Conservation (phyloP, 2,888 invertebrate species). For the Ptilodon capucinus region DNA sequence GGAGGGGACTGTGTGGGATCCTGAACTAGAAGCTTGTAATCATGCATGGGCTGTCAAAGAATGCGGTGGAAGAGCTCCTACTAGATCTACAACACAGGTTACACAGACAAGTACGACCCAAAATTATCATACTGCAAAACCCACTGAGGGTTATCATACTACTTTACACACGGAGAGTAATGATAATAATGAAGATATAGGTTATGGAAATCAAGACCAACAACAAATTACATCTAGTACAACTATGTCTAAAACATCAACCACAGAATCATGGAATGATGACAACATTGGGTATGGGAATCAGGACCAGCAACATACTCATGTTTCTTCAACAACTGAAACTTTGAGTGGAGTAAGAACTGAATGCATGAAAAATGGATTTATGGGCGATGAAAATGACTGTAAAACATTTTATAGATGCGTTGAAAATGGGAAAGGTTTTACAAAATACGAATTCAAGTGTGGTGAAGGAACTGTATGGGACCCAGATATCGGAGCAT, state of each 20-base stretch:
- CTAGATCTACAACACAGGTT: slow-evolving; percentile 18
- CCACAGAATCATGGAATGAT: slow-evolving; percentile 6
- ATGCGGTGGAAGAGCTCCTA: slow-evolving; percentile 37
- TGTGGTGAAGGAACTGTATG: slow-evolving; percentile 87
- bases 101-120: slow-evolving; percentile 23
- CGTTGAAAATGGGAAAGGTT: slow-evolving; percentile 83
- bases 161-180: slow-evolving; percentile 16
- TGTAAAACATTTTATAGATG: slow-evolving; percentile 87
- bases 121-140: slow-evolving; percentile 19
- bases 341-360: slow-evolving; percentile 6
- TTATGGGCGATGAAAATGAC: slow-evolving; percentile 80
- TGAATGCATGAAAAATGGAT: slow-evolving; percentile 76
- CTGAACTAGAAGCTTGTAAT: slow-evolving; percentile 80
- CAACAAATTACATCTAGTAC: slow-evolving; percentile 14
- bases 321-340: slow-evolving; percentile 5
- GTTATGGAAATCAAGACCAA: slow-evolving; percentile 36
- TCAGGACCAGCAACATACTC: slow-evolving; percentile 6
- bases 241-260: slow-evolving; percentile 21
- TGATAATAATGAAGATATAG: slow-evolving; percentile 31
- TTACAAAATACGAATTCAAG: slow-evolving; percentile 83
- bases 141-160: slow-evolving; percentile 24
- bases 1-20: slow-evolving; percentile 85
- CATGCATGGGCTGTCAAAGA: slow-evolving; percentile 74
- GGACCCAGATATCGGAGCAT: slow-evolving; percentile 80
- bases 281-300: slow-evolving; percentile 15